Conservation (phyloP, 2,797 vertebrate species). For the Oreochromis mossambicus region DNA sequence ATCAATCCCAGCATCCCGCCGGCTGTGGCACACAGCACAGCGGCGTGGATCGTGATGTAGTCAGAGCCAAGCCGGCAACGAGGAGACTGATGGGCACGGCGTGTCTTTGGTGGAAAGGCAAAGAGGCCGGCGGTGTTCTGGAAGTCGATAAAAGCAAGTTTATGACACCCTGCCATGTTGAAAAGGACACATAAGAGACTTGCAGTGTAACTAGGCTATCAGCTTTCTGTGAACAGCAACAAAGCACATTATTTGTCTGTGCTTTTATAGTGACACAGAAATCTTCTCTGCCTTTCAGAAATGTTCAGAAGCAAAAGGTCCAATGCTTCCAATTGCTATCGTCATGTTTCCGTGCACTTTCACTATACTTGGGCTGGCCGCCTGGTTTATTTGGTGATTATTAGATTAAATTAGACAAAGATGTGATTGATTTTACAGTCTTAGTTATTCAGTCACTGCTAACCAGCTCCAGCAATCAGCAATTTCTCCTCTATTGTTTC, state of each 20-base stretch:
- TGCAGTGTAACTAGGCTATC: not conserved
- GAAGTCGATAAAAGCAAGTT: not conserved
- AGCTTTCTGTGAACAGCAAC: not conserved
- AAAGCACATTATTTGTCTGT: not conserved
- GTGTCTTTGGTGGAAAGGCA: not conserved
- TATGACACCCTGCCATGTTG: not conserved
- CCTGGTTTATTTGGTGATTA: not conserved
- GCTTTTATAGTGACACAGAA: not conserved
- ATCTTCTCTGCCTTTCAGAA: not conserved
- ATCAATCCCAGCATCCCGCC: not conserved
- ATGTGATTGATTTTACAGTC: not conserved
- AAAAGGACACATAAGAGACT: not conserved
- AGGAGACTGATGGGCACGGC: not conserved
- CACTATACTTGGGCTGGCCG: not conserved
- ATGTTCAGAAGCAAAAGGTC: not conserved
- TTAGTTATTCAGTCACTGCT: not conserved
- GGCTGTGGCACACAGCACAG: not conserved
- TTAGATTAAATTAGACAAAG: not conserved
- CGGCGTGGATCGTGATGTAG: not conserved
- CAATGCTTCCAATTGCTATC: not conserved
- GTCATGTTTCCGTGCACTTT: not conserved
- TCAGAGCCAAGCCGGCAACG: not conserved
- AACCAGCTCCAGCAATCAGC: fast-evolving
- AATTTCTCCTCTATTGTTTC: not conserved
- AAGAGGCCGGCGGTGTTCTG: not conserved